A percentile compares a stretch with the other conserved stretches of the same genome.
phyloP scores from a whole-genome alignment of 2,797 vertebrate genomes.

The Diceros bicornis region DNA sequence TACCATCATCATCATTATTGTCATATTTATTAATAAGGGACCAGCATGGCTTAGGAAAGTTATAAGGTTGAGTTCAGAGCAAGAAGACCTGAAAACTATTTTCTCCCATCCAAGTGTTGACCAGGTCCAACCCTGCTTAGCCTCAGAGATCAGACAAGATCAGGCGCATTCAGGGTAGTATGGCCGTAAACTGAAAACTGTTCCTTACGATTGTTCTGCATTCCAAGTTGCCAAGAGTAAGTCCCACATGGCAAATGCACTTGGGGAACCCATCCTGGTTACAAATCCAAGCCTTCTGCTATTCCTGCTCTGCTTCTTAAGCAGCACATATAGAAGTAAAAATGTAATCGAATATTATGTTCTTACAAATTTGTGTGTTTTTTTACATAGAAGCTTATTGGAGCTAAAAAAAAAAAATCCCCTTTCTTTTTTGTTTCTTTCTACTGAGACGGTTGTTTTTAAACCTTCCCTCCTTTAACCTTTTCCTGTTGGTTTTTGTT shows the following conservation, averaged over 20 bases:
- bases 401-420: background rate
- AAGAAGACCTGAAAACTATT: background rate
- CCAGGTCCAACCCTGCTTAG: no score
- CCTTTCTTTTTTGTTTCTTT: background rate
- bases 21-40: background rate
- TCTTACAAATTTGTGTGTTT: background rate
- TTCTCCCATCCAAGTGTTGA: no score
- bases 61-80: background rate
- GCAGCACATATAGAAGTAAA: background rate
- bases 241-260: background rate
- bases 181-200: background rate
- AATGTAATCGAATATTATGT: background rate
- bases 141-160: no score
- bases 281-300: background rate
- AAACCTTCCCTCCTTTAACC: conserved; percentile 57
- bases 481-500: conserved; percentile 60
- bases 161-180: no score
- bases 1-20: background rate
- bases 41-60: background rate
- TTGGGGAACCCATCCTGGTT: background rate
- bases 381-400: background rate
- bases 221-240: background rate
- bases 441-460: background rate
- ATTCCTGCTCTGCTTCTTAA: background rate
- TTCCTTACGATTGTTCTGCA: background rate